phyloP scores from a whole-genome alignment of 2,888 invertebrate species.

The Lepetodrilus schrolli region DNA sequence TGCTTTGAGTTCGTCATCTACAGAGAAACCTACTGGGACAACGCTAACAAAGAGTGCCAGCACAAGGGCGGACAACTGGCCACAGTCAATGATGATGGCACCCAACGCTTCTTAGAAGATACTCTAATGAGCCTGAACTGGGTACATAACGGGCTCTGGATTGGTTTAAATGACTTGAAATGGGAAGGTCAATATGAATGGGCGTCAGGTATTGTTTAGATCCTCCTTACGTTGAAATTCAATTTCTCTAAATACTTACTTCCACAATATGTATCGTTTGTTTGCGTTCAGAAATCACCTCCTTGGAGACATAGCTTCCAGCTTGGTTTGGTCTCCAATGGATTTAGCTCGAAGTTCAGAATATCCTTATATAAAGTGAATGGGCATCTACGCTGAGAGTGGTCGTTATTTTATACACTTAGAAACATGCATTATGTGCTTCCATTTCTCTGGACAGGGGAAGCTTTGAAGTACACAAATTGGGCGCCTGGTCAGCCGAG shows the following conservation, averaged over 20 bases:
- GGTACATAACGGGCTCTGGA: background rate
- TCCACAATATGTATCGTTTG: too few relatives aligned
- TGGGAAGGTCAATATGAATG: background rate
- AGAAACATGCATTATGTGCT: too few relatives aligned
- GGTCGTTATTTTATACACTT: too few relatives aligned
- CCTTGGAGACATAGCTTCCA: too few relatives aligned
- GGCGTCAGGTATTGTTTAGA: background rate
- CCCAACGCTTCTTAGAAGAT: background rate
- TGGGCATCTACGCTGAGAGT: too few relatives aligned
- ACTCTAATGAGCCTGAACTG: background rate
- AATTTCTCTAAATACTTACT: too few relatives aligned
- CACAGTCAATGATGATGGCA: background rate
- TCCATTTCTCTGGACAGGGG: background rate
- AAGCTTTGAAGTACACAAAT: background rate
- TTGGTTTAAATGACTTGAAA: background rate
- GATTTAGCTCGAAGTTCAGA: too few relatives aligned
- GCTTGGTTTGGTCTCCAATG: too few relatives aligned
- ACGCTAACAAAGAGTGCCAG: background rate
- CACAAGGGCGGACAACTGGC: background rate
- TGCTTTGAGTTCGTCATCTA: background rate
- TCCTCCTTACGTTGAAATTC: too few relatives aligned
- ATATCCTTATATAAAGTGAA: too few relatives aligned
- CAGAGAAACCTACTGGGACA: background rate
- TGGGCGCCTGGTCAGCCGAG: background rate
- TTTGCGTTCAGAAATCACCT: too few relatives aligned